These are phyloP conservation scores for Oreortyx pictus DNA, from an alignment of 2,797 vertebrate genomes.

Conservation along the genomic window DNA sequence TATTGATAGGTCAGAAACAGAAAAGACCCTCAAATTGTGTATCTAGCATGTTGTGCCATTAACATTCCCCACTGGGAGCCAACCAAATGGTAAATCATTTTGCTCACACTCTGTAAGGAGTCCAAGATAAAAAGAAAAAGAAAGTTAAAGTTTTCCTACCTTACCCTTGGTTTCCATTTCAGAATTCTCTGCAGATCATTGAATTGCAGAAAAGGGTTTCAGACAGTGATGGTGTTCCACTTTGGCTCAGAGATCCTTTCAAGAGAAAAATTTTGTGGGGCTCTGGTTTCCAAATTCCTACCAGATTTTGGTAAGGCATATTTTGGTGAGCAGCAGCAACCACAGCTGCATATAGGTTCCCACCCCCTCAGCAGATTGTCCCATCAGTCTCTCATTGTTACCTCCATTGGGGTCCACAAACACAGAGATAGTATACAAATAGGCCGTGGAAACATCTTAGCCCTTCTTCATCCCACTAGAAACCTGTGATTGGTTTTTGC, in stretches of 20 bases:
- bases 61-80: not conserved
- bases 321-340: not conserved
- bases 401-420: not conserved
- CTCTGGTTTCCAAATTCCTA: fast-evolving
- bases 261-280: not conserved
- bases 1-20: not conserved
- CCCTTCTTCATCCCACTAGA: not conserved
- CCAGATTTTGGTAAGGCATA: not conserved
- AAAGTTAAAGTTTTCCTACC: not conserved
- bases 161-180: not conserved
- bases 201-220: not conserved
- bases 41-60: not conserved
- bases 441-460: not conserved
- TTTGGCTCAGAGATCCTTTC: not conserved
- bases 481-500: not conserved
- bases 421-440: not conserved
- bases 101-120: not conserved
- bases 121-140: not conserved
- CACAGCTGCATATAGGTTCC: not conserved
- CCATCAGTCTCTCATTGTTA: not conserved
- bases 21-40: not conserved
- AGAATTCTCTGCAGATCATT: not conserved
- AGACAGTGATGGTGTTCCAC: not conserved
- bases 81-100: constrained; percentile 19
- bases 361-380: not conserved